Percentiles rank a stretch among this genome's conserved stretches.
Conservation (phyloP, 2,113 vertebrate genomes). For the Caracal caracal region DNA sequence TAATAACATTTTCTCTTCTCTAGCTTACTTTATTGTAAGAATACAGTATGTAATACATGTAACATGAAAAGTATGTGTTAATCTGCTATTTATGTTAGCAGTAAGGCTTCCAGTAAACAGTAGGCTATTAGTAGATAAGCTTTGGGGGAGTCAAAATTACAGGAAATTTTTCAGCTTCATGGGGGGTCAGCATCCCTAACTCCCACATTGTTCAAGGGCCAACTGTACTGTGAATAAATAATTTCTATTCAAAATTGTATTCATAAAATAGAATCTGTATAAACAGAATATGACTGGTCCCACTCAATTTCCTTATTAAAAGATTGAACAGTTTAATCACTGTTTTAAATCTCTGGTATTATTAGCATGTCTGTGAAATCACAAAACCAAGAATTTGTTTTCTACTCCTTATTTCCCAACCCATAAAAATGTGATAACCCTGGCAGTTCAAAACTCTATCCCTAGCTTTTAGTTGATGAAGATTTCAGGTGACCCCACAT, state of each 20-base stretch:
- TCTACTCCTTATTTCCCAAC: background rate
- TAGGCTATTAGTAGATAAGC: background rate
- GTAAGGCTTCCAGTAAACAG: background rate
- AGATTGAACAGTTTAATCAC: background rate
- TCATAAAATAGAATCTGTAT: slow-evolving; percentile 40
- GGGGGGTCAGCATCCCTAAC: background rate
- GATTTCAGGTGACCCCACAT: background rate
- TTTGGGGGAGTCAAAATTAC: background rate
- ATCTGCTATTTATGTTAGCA: background rate
- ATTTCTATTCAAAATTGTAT: slow-evolving; percentile 38
- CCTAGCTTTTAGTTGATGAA: background rate
- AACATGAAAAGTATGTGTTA: background rate
- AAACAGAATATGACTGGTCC: background rate
- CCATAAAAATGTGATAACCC: background rate
- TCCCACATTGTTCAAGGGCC: background rate
- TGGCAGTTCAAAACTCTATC: background rate
- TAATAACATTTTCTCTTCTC: background rate
- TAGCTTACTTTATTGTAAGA: background rate
- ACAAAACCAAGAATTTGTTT: background rate
- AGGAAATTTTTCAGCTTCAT: background rate
- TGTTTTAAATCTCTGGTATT: slow-evolving; percentile 33
- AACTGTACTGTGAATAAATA: background rate
- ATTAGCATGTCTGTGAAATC: background rate
- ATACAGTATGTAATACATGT: background rate
- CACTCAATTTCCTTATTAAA: slow-evolving; percentile 41